These are phyloP conservation scores for Chymomyza costata DNA, from an alignment of 1,140 invertebrate genomes.

Conservation along the genomic window DNA sequence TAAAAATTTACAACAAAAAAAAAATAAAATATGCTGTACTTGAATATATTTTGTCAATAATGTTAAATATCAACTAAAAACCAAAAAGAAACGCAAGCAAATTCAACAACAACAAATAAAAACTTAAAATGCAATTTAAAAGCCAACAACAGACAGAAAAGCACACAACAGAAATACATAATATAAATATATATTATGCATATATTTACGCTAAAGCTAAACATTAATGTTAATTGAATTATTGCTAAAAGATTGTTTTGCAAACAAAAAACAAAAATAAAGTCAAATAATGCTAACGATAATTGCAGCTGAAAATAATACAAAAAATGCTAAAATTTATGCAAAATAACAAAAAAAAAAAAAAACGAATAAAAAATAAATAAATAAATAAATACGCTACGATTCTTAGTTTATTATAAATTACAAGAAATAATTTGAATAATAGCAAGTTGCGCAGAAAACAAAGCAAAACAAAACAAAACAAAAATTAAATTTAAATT, in stretches of 20 bases:
- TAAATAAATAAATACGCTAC: conserved; percentile 59
- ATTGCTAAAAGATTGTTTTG: conserved; percentile 30
- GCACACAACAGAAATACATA: conserved; percentile 24
- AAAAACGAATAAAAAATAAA: conserved; percentile 27
- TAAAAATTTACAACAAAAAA: conserved; percentile 8
- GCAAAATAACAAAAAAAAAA: conserved; percentile 18
- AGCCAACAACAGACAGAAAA: conserved; percentile 18
- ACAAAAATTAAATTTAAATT: conserved; percentile 44
- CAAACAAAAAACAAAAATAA: not conserved
- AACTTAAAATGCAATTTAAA: conserved; percentile 24
- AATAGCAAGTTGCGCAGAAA: too few species aligned
- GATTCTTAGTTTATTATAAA: too few species aligned
- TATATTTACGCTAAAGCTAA: conserved; percentile 7
- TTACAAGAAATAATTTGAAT: too few species aligned
- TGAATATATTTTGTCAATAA: conserved; percentile 69
- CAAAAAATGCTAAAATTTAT: conserved; percentile 16
- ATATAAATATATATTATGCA: conserved; percentile 22
- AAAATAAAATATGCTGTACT: conserved; percentile 31
- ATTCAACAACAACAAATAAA: conserved; percentile 19
- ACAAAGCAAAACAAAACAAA: not conserved
- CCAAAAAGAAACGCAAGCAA: conserved; percentile 13
- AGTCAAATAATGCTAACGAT: too few species aligned
- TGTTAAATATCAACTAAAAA: conserved; percentile 60
- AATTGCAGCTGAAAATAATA: too few species aligned
- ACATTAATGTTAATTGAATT: conserved; percentile 30